These are phyloP conservation scores for Semotilus atromaculatus DNA, from an alignment of 2,797 vertebrate species.

Conservation along the genomic window DNA sequence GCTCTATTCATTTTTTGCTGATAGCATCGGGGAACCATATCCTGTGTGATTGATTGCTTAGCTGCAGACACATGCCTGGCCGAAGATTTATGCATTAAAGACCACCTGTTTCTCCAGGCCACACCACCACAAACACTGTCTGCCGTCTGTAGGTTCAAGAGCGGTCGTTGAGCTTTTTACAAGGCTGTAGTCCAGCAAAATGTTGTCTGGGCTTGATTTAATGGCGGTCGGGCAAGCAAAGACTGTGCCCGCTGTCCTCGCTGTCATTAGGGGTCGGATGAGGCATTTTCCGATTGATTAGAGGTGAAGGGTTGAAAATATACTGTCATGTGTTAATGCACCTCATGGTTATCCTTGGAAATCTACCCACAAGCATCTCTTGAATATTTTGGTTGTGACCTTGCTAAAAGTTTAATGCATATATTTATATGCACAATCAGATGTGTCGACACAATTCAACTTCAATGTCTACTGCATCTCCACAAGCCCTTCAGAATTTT, in stretches of 20 bases:
- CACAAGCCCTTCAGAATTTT: neutral
- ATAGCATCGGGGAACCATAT: constrained; percentile 21
- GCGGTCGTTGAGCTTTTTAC: neutral
- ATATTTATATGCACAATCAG: neutral
- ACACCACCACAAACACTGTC: neutral
- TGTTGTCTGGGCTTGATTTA: constrained; percentile 14
- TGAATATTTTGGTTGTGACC: constrained; percentile 12
- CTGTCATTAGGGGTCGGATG: constrained; percentile 5
- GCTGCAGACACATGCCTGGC: constrained; percentile 38
- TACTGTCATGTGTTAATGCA: constrained; percentile 37
- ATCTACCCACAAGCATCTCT: neutral
- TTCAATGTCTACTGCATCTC: neutral
- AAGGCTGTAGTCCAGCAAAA: constrained; percentile 9
- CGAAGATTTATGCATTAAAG: constrained; percentile 49
- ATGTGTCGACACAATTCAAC: neutral
- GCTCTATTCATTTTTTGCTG: constrained; percentile 7
- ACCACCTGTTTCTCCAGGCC: constrained; percentile 50
- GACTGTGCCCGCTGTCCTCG: neutral
- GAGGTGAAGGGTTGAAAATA: constrained; percentile 30
- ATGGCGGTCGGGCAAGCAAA: neutral
- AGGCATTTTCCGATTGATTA: constrained; percentile 17
- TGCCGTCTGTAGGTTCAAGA: constrained; percentile 23
- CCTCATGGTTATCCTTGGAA: neutral
- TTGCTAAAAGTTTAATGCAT: constrained; percentile 19
- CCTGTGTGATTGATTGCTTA: constrained; percentile 47